Percentiles rank a stretch among this genome's conserved stretches.
Evolutionary conservation across 2,888 invertebrate species (phyloP).

Genomic region (Ephialtes manifestator): DNA sequence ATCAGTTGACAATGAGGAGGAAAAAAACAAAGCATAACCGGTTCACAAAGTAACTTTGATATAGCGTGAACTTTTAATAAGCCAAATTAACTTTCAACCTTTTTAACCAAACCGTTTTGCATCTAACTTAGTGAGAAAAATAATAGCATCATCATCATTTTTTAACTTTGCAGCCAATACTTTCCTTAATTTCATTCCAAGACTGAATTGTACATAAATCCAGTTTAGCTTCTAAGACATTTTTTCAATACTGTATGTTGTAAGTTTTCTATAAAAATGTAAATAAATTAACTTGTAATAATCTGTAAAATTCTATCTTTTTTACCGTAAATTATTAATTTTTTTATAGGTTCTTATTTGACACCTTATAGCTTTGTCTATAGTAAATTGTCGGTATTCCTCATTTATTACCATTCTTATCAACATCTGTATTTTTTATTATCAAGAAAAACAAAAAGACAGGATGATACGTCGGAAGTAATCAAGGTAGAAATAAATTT

Average conservation of each 20-base stretch:
- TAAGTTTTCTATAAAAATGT: not conserved
- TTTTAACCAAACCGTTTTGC: not conserved
- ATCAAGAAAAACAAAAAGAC: too few relatives aligned
- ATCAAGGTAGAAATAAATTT: too few relatives aligned
- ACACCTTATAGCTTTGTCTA: too few relatives aligned
- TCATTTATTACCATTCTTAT: too few relatives aligned
- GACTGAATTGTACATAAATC: not conserved
- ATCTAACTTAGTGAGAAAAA: not conserved
- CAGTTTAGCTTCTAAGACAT: not conserved
- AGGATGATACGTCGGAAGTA: too few relatives aligned
- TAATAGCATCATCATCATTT: not conserved
- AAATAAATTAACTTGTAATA: not conserved
- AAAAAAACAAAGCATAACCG: not conserved
- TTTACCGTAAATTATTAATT: not conserved
- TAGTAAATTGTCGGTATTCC: too few relatives aligned
- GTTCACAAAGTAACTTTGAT: not conserved
- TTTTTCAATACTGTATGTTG: not conserved
- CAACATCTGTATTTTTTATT: too few relatives aligned
- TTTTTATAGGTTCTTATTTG: not conserved
- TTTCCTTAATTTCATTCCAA: not conserved
- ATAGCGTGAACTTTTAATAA: not conserved
- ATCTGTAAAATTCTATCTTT: not conserved
- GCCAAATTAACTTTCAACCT: not conserved
- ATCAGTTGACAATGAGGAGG: not conserved
- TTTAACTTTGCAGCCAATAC: not conserved